phyloP scores from a whole-genome alignment of 2,888 invertebrate species.

The Folsomia candida region DNA sequence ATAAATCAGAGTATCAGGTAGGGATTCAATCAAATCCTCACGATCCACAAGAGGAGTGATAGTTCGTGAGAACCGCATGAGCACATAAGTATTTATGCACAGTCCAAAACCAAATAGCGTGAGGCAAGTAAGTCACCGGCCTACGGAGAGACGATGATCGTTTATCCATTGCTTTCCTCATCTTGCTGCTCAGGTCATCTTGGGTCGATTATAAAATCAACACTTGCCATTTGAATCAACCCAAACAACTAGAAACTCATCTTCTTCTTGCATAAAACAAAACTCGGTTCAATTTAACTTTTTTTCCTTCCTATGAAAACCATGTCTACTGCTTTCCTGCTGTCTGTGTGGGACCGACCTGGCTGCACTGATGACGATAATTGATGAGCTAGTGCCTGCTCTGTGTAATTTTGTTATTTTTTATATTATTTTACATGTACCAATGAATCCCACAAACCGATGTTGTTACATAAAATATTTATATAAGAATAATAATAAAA shows the following conservation, averaged over 20 bases:
- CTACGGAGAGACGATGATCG: neutral
- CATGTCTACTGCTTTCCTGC: too few species aligned
- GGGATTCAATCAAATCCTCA: slow-evolving; percentile 48
- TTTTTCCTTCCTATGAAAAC: neutral
- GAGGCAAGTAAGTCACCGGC: slow-evolving; percentile 15
- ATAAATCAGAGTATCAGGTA: slow-evolving; percentile 46
- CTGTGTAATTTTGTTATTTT: neutral
- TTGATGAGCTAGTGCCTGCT: neutral
- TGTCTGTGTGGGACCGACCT: too few species aligned
- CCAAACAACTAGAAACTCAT: neutral
- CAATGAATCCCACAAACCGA: too few species aligned
- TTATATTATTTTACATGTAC: too few species aligned
- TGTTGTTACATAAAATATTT: neutral
- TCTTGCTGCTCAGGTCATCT: slow-evolving; percentile 28
- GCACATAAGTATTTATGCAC: too few species aligned
- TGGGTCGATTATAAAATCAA: slow-evolving; percentile 27
- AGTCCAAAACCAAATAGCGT: too few species aligned
- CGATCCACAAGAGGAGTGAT: slow-evolving; percentile 42
- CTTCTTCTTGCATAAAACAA: neutral
- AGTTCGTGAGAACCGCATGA: slow-evolving; percentile 45
- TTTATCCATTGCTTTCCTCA: neutral
- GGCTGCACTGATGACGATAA: neutral
- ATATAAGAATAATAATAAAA: neutral
- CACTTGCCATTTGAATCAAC: slow-evolving; percentile 3
- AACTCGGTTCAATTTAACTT: neutral